Evolutionary conservation across 2,888 invertebrate species (phyloP), one percentile per base, ranked within the genome.

Genomic region (Oxycera nigricornis): DNA sequence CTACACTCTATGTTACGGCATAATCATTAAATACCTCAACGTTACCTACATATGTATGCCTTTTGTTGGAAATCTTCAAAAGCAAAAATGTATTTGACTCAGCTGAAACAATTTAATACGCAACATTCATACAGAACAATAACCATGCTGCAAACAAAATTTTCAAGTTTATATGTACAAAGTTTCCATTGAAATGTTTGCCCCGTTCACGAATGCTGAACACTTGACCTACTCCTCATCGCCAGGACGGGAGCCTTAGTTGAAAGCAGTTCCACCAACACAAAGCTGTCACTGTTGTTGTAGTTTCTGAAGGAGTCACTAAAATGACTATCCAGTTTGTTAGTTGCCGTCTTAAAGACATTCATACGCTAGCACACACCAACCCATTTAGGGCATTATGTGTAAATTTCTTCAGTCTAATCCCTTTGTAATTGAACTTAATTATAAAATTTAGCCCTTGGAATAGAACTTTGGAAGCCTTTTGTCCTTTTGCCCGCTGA

Each of bases 361-460:
- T 41, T 7, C 30, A 22, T 20, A 35, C 35, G 20, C 6, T 11
- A 9, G 17, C 55, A 55, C 20, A 22, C 6, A 22, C 22, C 9
- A 31, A 61, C 14, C 14, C 2, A 59, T 11, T 11, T 26, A 61
- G 26, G 9, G 35, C 41, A 65, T n/a, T 26, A 35, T n/a, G 35
- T 62, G 62, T 31, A 22, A 65, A 39, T 65, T 65, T 65, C 65
- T 65, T 65, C 65, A 65, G 39, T 65, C 39, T 14, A 41, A 41
- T 41, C 26, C 41, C 24, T 24, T 30, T 24, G 39, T 65, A 65
- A 65, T 65, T 65, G 65, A 65, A 70, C 70, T 70, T 70, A 52
- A 70, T 70, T 70, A 70, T 70, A 52, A 70, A 70, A 70, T 70
- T 70, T 70, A 55, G 65, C 39, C 20, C 24, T n/a, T 4, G 14